phyloP scores from a whole-genome alignment of 2,113 vertebrate species.

The Electrona antarctica region DNA sequence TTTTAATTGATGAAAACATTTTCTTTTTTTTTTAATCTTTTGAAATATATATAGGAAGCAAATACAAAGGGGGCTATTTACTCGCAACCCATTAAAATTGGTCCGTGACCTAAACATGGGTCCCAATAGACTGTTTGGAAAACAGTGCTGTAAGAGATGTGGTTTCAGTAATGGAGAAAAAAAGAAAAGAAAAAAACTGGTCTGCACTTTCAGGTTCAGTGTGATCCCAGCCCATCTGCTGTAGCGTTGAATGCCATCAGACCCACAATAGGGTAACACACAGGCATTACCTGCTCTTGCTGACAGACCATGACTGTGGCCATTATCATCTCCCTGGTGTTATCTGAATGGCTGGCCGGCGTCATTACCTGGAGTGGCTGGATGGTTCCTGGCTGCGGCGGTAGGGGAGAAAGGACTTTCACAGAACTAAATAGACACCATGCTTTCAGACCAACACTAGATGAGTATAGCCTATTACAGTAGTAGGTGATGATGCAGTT shows the following conservation, averaged over 20 bases:
- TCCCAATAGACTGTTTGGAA: neutral
- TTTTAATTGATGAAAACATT: no score
- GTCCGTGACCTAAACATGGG: no score
- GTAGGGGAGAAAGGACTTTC: constrained; percentile 21
- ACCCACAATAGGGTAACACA: constrained; percentile 48
- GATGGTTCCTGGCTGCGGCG: constrained; percentile 24
- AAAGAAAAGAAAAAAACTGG: neutral
- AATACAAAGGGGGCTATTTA: no score
- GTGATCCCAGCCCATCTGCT: constrained; percentile 40
- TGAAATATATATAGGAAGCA: no score
- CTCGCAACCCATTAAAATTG: no score
- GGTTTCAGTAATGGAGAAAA: constrained; percentile 18
- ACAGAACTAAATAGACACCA: constrained; percentile 12
- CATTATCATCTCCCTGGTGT: constrained; percentile 56
- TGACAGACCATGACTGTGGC: constrained; percentile 62
- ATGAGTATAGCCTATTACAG: constrained; percentile 42
- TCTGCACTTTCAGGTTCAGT: constrained; percentile 24
- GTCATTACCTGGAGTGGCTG: constrained; percentile 60
- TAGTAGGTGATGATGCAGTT: constrained; percentile 30
- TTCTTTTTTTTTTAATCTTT: no score
- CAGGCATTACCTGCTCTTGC: constrained; percentile 53
- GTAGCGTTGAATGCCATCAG: constrained; percentile 29
- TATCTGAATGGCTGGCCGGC: constrained; percentile 37
- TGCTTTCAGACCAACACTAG: constrained; percentile 39
- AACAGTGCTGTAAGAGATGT: neutral